Evolutionary conservation across 2,888 invertebrate genomes (phyloP).

Genomic region (Embidobia sp.): DNA sequence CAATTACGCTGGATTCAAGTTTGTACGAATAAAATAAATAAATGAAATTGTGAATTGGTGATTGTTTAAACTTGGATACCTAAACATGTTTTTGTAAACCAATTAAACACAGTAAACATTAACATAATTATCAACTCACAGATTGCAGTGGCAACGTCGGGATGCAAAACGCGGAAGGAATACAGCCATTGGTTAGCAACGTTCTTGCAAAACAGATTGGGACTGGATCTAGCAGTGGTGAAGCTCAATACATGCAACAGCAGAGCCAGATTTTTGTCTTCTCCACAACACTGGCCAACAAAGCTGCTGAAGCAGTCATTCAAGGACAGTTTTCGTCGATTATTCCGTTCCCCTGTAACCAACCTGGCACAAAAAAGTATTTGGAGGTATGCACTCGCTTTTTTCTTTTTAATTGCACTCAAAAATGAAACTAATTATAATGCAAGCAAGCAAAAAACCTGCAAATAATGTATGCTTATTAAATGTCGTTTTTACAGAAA

Average conservation of each 20-base stretch:
- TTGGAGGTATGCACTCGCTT: constrained; percentile 89
- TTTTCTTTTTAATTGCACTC: too few species aligned
- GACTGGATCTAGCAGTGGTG: constrained; percentile 89
- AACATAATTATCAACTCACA: constrained; percentile 37
- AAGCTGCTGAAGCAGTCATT: constrained; percentile 95
- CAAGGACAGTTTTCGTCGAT: constrained; percentile 95
- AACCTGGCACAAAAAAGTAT: constrained; percentile 96
- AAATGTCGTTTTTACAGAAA: constrained; percentile 85
- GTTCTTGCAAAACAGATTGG: constrained; percentile 88
- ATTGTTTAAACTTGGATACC: too few species aligned
- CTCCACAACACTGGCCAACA: constrained; percentile 95
- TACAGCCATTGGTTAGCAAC: constrained; percentile 89
- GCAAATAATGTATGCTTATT: neutral
- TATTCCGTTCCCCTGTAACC: constrained; percentile 96
- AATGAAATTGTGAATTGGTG: too few species aligned
- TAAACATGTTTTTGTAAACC: too few species aligned
- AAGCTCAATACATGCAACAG: constrained; percentile 95
- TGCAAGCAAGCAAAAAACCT: too few species aligned
- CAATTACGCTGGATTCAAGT: too few species aligned
- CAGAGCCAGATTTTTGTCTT: constrained; percentile 99
- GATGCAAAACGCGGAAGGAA: constrained; percentile 84
- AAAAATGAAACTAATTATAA: too few species aligned
- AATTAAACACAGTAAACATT: too few species aligned
- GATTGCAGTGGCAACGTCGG: constrained; percentile 74
- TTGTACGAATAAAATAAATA: too few species aligned